These are phyloP conservation scores for Ophiodon elongatus DNA, from an alignment of 2,113 vertebrate genomes.

Conservation along the genomic window DNA sequence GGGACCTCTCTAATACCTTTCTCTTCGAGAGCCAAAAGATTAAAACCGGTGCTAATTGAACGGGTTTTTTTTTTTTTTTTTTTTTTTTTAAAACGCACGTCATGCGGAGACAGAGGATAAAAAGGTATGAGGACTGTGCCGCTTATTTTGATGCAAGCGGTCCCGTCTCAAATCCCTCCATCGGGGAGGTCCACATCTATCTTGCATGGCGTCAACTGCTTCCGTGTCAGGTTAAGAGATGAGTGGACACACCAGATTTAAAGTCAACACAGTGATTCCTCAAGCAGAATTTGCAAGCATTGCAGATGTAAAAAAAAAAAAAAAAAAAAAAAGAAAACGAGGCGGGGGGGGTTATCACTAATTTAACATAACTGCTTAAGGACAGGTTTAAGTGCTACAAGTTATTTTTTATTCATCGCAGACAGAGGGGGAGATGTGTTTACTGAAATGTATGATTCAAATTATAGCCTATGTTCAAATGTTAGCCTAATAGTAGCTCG, in stretches of 20 bases:
- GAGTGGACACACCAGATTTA: constrained; percentile 7
- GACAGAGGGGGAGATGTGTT: constrained; percentile 26
- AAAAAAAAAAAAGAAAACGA: neutral
- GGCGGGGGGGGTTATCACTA: constrained; percentile 16
- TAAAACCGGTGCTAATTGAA: constrained; percentile 22
- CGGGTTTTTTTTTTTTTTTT: too few species aligned
- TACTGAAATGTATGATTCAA: constrained; percentile 27
- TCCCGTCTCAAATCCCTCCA: neutral
- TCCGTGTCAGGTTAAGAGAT: constrained; percentile 2
- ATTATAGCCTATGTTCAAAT: neutral
- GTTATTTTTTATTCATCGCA: constrained; percentile 54
- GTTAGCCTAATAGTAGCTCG: neutral
- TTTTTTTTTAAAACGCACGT: constrained; percentile 20
- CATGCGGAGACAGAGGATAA: neutral
- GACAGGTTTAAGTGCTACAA: constrained; percentile 52
- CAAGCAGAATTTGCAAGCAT: constrained; percentile 11
- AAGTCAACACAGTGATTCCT: constrained; percentile 18
- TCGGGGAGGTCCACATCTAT: constrained; percentile 11
- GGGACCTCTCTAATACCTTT: constrained; percentile 4
- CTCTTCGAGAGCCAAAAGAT: constrained; percentile 23
- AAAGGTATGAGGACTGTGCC: neutral
- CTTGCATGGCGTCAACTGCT: constrained; percentile 2
- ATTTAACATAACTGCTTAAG: constrained; percentile 54
- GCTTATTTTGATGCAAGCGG: neutral
- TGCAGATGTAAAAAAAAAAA: constrained; percentile 23